Percentiles rank a stretch among this genome's conserved stretches.
Evolutionary conservation across 2,888 invertebrate species (phyloP).

Genomic region (Dynastes grantii): DNA sequence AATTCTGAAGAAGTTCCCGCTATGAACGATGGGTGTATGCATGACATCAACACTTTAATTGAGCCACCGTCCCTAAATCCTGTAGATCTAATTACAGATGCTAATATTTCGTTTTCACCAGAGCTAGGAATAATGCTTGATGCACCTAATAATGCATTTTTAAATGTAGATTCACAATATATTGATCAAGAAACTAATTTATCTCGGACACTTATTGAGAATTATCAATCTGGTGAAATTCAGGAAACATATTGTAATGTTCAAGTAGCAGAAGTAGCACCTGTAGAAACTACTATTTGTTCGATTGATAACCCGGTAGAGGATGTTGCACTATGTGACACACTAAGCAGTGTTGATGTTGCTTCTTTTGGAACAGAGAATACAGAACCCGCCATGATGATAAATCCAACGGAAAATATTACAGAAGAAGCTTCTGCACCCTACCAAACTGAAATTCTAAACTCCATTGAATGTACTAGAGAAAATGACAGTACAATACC

Average conservation of each 20-base stretch:
- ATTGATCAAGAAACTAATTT: neutral
- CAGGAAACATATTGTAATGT: neutral
- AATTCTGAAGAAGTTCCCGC: neutral
- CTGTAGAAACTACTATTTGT: neutral
- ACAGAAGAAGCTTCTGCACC: neutral
- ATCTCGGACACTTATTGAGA: neutral
- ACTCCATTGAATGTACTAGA: neutral
- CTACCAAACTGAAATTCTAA: neutral
- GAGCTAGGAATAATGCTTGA: neutral
- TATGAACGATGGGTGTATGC: neutral
- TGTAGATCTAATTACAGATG: neutral
- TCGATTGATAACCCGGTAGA: neutral
- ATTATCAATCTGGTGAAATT: neutral
- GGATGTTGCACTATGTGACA: too few relatives aligned
- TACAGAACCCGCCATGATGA: too few relatives aligned
- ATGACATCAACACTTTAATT: neutral
- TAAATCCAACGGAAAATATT: neutral
- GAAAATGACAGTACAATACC: constrained; percentile 15
- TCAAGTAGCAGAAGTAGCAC: neutral
- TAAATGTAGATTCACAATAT: neutral
- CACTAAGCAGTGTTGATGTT: too few relatives aligned
- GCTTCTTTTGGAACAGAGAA: too few relatives aligned
- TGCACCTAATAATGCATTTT: neutral
- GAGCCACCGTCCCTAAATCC: neutral
- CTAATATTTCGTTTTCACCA: neutral